Base-by-base conservation (phyloP, 2,888 invertebrate genomes). In the Athetis lepigone region DNA sequence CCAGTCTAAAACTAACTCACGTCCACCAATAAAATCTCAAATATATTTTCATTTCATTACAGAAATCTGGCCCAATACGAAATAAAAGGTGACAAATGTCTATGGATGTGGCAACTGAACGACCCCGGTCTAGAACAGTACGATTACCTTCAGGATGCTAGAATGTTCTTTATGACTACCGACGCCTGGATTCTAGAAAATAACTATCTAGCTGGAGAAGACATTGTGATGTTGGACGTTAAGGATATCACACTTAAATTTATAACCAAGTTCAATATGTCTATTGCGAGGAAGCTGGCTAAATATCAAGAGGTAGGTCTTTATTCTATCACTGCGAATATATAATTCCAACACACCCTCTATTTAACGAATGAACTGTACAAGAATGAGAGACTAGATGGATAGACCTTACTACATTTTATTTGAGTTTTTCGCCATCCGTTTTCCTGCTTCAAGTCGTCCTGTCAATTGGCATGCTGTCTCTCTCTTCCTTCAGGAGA, bases 201-300 rank as follows among this genome's bases (percentile, higher is more conserved):
- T 19, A 74, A 85, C 0, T 16, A 64, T 0, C 70, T 90, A 25
- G 85, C 86, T 21, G 90, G 91, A 0, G 83, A 82, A 1, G 93
- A 94, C 51, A 77, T 92, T 0, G 88, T 87, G 0, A n/a, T 94
- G 0, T 57, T 94, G 79, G 94, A 94, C 63, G 90, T 87, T 0
- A 93, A 92, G 59, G 94, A 94, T 64, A 78, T 94, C 9, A 85
- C 88, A 0, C 75, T 94, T 9, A 94, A 89, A 78, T 91, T 93
- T 42, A 50, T 91, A 66, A 95, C 89, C 46, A 97, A 97, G 57
- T 96, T 97, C 77, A 96, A 96, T 83, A 83, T 97, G 19, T 96
- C 97, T 0, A 81, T 97, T 59, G 97, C 97, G 0, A 96, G 95
- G 75, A 92, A 96, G 72, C 92, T 97, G 39, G 88, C 96, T 4